A percentile compares a stretch with the other conserved stretches of the same genome.
Conservation (phyloP, 1,140 invertebrate genomes). For the Drosophila takahashii region DNA sequence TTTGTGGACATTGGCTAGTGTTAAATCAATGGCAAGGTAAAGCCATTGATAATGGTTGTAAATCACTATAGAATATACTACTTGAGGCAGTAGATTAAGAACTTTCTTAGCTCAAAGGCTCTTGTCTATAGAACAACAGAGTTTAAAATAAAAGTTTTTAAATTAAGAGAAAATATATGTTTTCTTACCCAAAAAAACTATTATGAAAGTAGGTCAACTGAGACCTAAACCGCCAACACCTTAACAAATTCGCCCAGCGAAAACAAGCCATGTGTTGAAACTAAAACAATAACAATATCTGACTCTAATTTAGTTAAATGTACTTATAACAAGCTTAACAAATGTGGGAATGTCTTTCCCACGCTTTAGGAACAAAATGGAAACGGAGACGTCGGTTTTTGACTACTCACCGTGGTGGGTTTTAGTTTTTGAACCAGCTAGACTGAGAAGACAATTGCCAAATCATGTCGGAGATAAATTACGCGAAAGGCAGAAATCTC, state of each 20-base stretch:
- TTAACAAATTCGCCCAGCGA: neutral
- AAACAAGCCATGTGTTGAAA: slow-evolving; percentile 7
- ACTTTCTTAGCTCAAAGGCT: too few species aligned
- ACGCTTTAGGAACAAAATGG: slow-evolving; percentile 62
- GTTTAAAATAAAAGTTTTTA: too few species aligned
- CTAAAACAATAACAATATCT: slow-evolving; percentile 25
- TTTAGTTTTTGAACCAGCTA: neutral
- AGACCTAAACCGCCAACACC: slow-evolving; percentile 16
- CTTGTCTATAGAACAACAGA: neutral
- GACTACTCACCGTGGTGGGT: slow-evolving; percentile 32
- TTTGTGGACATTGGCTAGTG: neutral
- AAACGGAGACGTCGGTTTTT: slow-evolving; percentile 13
- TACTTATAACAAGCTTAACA: slow-evolving; percentile 46
- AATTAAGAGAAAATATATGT: neutral
- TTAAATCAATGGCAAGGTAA: slow-evolving; percentile 5
- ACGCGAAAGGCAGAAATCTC: slow-evolving; percentile 53
- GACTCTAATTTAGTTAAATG: slow-evolving; percentile 38
- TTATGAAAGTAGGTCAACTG: slow-evolving; percentile 15
- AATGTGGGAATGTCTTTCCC: slow-evolving; percentile 55
- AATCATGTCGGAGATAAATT: slow-evolving; percentile 69
- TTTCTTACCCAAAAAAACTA: neutral
- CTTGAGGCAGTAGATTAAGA: too few species aligned
- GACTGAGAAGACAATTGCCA: slow-evolving; percentile 31
- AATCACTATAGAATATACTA: neutral
- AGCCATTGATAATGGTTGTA: neutral